Percentiles rank a stretch among this genome's conserved stretches.
Evolutionary conservation across 2,113 vertebrate genomes (phyloP).

Genomic region (Ardeotis arabs): DNA sequence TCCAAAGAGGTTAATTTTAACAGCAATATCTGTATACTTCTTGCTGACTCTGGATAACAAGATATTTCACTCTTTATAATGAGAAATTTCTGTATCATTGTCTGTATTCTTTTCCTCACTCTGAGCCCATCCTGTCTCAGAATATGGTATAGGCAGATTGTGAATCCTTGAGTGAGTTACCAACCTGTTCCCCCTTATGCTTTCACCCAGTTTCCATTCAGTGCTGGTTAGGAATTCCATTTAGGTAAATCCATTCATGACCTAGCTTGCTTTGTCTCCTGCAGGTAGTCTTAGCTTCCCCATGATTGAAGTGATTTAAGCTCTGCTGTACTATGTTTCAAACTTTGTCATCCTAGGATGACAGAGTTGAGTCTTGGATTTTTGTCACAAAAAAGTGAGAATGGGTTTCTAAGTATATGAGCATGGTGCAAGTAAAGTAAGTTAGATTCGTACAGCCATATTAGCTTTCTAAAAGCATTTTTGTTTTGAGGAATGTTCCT

Average conservation of each 20-base stretch:
- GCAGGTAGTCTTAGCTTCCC: not conserved
- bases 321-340: not conserved
- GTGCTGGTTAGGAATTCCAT: not conserved
- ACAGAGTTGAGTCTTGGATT: not conserved
- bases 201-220: not conserved
- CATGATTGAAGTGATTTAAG: not conserved
- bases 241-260: not conserved
- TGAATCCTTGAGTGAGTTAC: not conserved
- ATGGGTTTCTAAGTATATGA: not conserved
- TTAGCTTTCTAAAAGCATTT: not conserved
- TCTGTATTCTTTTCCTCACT: not conserved
- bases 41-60: not conserved
- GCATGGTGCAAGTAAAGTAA: not conserved
- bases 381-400: not conserved
- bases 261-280: not conserved
- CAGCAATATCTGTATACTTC: not conserved
- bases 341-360: not conserved
- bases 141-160: not conserved
- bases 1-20: not conserved
- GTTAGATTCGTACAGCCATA: not conserved
- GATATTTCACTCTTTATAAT: not conserved
- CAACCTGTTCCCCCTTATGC: not conserved
- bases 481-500: not conserved
- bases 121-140: not conserved
- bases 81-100: not conserved